A percentile compares a stretch with the other conserved stretches of the same genome.
phyloP scores from a whole-genome alignment of 1,140 invertebrate genomes.

The Drosophila setifemur region DNA sequence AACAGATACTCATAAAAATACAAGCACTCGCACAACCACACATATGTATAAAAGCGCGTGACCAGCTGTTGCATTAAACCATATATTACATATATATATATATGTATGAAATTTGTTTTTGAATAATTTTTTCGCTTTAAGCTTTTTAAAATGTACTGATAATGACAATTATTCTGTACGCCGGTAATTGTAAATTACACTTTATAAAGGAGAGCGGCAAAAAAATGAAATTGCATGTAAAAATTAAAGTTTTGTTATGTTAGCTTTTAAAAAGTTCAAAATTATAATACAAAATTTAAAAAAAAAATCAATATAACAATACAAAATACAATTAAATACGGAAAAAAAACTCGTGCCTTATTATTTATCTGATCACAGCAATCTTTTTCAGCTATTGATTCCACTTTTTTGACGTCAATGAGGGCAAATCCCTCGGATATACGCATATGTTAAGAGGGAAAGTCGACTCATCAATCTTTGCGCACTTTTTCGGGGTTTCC shows the following conservation, averaged over 20 bases:
- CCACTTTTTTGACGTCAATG: slow-evolving; percentile 36
- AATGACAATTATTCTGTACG: slow-evolving; percentile 58
- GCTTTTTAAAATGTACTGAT: slow-evolving; percentile 58
- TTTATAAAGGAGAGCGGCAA: slow-evolving; percentile 24
- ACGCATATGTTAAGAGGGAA: neutral
- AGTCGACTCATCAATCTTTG: slow-evolving; percentile 22
- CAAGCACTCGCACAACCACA: slow-evolving; percentile 1
- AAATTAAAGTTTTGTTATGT: slow-evolving; percentile 79
- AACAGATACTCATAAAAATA: slow-evolving; percentile 24
- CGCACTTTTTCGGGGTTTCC: slow-evolving; percentile 25
- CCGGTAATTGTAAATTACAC: slow-evolving; percentile 51
- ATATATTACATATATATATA: neutral
- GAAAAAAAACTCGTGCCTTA: slow-evolving; percentile 17
- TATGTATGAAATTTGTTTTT: slow-evolving; percentile 35
- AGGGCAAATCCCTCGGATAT: slow-evolving; percentile 23
- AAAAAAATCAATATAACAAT: slow-evolving; percentile 26
- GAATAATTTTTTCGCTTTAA: slow-evolving; percentile 43
- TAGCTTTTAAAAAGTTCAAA: slow-evolving; percentile 55
- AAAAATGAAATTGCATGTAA: slow-evolving; percentile 47
- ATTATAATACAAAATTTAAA: slow-evolving; percentile 34
- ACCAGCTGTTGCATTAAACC: slow-evolving; percentile 53
- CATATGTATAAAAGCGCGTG: slow-evolving; percentile 50
- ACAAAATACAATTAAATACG: slow-evolving; percentile 18
- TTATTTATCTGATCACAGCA: slow-evolving; percentile 22
- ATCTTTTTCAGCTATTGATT: slow-evolving; percentile 16